Evolutionary conservation across 1,140 invertebrate genomes (phyloP), one percentile per base, ranked within the genome.

Genomic region (Zophobas atratus): DNA sequence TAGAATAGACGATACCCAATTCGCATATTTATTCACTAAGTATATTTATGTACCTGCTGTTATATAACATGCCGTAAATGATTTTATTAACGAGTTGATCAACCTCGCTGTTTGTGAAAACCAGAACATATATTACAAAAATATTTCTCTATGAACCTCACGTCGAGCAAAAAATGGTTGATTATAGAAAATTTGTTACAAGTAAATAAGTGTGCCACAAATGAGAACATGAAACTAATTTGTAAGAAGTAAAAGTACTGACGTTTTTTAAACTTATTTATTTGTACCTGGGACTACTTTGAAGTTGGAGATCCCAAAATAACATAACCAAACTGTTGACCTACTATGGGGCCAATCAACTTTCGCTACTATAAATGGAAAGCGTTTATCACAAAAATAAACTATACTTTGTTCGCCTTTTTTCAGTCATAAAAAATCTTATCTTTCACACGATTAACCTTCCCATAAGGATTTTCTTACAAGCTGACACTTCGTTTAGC

Each of bases 291-390:
- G 6, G 36, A 55, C 53, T 55, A 56, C 49, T 43, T 57, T 67
- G 60, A 67, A 46, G 60, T 72, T 43, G 70, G 48, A 57, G 55
- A 57, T 75, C 80, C 80, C 70, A 81, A 82, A 82, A 82, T 81
- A 81, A 80, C 77, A 75, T 73, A 67, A 67, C 70, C 70, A 67
- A 74, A 78, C 46, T 60, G 70, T 70, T 82, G 81, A 82, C 81
- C 81, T 82, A 82, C 77, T 76, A 78, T 71, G 77, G 70, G 81
- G 77, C 71, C 81, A 82, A 76, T 82, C 81, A 82, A 82, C 81
- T 82, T 82, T 80, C 81, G 79, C 79, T 81, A 75, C 71, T 76
- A 71, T 79, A 76, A 79, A 79, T 80, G 77, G 81, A 82, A 82
- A 82, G 75, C 81, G 77, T 79, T 80, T 77, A 79, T 74, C 70